A percentile compares a stretch with the other conserved stretches of the same genome.
Evolutionary conservation across 2,797 vertebrate genomes (phyloP).

Genomic region (Trematomus bernacchii): DNA sequence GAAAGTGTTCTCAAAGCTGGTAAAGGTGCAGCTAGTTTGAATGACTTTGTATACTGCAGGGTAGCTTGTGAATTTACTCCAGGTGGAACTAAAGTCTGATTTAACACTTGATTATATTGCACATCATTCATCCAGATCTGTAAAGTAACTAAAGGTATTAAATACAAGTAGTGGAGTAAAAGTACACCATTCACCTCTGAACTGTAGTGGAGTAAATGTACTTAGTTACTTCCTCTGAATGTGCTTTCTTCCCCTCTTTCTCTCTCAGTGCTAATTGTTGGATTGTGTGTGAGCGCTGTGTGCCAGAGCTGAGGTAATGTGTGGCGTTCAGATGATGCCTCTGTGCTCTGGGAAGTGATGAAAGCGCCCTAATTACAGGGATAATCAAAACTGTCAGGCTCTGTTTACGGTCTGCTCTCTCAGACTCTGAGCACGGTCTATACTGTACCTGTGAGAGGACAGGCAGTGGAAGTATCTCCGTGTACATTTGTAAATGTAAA

Average conservation of each 20-base stretch:
- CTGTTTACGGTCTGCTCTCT: conserved; percentile 77
- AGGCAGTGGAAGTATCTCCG: conserved; percentile 3
- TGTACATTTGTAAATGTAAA: no score
- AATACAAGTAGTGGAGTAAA: no score
- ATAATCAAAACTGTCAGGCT: conserved; percentile 84
- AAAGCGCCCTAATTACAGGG: conserved; percentile 83
- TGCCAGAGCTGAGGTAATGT: conserved; percentile 85
- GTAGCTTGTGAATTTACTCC: no score
- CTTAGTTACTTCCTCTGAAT: conserved; percentile 64
- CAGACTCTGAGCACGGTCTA: conserved; percentile 46
- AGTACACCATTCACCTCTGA: no score
- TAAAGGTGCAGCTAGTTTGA: no score
- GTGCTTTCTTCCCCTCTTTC: conserved; percentile 32
- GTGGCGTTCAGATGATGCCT: conserved; percentile 78
- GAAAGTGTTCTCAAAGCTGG: no score
- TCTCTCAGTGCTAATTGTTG: conserved; percentile 76
- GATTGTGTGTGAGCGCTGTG: conserved; percentile 74
- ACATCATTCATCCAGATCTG: no score
- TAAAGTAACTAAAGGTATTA: no score
- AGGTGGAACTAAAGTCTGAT: no score
- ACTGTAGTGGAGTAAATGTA: no score
- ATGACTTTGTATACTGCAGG: no score
- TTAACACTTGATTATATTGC: no score
- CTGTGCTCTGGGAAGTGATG: conserved; percentile 77
- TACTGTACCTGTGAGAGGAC: conserved; percentile 37